Evolutionary conservation across 2,888 invertebrate genomes (phyloP), one percentile per base, ranked within the genome.

Genomic region (Adelphocoris suturalis): DNA sequence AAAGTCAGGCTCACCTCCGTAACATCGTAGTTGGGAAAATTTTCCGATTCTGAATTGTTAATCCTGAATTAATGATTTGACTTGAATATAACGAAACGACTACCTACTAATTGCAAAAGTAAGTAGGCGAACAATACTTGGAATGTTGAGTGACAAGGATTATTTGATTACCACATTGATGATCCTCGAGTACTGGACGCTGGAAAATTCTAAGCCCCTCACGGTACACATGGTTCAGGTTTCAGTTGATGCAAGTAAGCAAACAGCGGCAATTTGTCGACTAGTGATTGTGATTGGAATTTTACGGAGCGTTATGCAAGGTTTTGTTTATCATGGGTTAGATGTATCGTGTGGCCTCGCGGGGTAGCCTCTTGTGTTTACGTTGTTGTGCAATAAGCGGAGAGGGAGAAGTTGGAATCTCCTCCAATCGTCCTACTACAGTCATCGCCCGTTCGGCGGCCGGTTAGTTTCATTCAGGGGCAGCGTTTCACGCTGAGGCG

Each of bases 391-490:
- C 84, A 84, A 84, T 28, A 11, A 13, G 84, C 28, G 57, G 57
- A 28, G 55, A 27, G 84, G 84, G 84, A 57, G 84, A 57, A 57
- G 57, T 52, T 27, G 87, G 87, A 37, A 76, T 76, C 87, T 87
- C 87, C 86, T 86, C 57, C 86, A 68, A 86, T 68, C 86, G 86
- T 86, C 86, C 86, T 86, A 84, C 57, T 52, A 84, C 84, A 84
- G 84, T 84, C 23, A 55, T 52, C 57, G 52, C 57, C 84, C 57
- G 57, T 55, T 84, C 84, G 28, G 84, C 84, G 84, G 57, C 57
- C 57, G 57, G 57, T 52, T 57, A 81, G n/a, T 28, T 76, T 76
- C 61, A 61, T 61, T 61, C 61, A 61, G 19, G 28, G 12, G 75
- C 23, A 75, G 28, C 13, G 16, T 75, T 13, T 14, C 76, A 75